A percentile compares a stretch with the other conserved stretches of the same genome.
phyloP scores from a whole-genome alignment of 2,888 invertebrate genomes.

The Mesochorus sp. region DNA sequence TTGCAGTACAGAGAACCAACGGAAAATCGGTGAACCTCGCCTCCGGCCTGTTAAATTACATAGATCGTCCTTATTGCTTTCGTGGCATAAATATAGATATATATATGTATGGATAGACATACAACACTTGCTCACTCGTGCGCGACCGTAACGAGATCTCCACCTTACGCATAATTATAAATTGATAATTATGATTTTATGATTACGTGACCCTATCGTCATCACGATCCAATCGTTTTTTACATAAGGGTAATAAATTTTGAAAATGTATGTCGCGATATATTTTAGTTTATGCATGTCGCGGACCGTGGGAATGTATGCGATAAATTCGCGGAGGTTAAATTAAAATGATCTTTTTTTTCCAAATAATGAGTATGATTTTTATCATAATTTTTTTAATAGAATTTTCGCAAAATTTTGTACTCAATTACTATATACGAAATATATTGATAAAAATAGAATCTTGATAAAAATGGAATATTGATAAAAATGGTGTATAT shows the following conservation, averaged over 20 bases:
- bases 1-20: background rate
- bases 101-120: background rate
- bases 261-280: no score
- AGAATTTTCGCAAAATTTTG: no score
- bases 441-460: no score
- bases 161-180: conserved; percentile 45
- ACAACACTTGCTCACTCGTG: conserved; percentile 28
- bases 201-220: conserved; percentile 47
- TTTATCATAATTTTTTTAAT: no score
- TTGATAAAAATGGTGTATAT: no score
- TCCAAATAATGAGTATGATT: no score
- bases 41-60: conserved; percentile 41
- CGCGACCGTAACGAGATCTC: conserved; percentile 32
- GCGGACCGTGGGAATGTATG: no score
- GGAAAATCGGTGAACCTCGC: conserved; percentile 35
- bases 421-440: no score
- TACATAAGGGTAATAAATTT: background rate
- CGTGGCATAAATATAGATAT: background rate
- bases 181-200: conserved; percentile 50
- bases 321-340: no score
- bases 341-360: no score
- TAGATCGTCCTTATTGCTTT: conserved; percentile 36
- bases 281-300: no score
- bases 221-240: conserved; percentile 31
- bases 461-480: no score